Evolutionary conservation across 2,888 invertebrate species (phyloP).

Genomic region (Megalurothrips usitatus): DNA sequence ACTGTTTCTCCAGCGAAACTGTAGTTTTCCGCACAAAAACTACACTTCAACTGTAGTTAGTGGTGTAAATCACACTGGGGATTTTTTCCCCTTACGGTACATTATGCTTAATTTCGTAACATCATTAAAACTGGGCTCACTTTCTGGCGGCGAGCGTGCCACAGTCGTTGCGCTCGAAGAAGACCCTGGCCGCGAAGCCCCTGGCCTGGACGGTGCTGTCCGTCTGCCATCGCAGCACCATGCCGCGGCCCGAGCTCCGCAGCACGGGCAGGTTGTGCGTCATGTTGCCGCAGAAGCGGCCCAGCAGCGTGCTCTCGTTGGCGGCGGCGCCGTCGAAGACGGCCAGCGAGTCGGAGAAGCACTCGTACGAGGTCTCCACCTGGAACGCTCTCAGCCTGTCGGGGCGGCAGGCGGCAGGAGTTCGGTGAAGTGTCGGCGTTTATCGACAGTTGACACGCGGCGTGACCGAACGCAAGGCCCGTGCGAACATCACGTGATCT

Average conservation of each 20-base stretch:
- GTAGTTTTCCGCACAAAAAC: no score
- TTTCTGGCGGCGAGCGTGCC: neutral
- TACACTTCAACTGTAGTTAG: no score
- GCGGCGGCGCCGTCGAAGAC: neutral
- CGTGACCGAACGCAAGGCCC: no score
- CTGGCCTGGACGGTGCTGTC: neutral
- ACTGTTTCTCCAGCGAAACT: no score
- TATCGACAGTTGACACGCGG: no score
- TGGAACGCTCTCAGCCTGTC: neutral
- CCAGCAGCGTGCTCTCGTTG: neutral
- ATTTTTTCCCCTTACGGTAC: no score
- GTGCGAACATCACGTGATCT: no score
- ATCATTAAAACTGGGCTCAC: no score
- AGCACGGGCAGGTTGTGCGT: neutral
- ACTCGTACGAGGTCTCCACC: neutral
- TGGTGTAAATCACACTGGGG: no score
- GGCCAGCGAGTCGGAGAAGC: conserved; percentile 6
- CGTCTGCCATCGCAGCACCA: neutral
- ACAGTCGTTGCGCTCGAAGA: neutral
- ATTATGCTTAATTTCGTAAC: no score
- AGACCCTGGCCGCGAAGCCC: neutral
- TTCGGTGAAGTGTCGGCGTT: no score
- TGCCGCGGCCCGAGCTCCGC: neutral
- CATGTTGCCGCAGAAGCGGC: conserved; percentile 21
- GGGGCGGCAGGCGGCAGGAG: neutral